A percentile compares a stretch with the other conserved stretches of the same genome.
Evolutionary conservation across 2,113 vertebrate species (phyloP).

Genomic region (Lepisosteus oculatus): DNA sequence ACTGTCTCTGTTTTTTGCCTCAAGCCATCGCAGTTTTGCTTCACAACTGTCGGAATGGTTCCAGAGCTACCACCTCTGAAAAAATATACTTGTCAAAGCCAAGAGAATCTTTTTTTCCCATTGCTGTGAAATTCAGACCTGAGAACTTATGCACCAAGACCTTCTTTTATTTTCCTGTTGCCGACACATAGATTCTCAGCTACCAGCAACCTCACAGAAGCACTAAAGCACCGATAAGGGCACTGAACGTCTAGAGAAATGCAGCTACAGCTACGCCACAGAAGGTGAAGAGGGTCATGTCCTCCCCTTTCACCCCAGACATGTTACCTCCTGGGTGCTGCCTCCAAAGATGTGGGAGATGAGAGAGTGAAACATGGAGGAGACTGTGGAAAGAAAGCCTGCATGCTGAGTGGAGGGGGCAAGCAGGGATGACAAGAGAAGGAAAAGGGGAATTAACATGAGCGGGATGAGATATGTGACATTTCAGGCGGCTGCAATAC

Average conservation of each 20-base stretch:
- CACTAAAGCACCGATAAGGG: constrained; percentile 22
- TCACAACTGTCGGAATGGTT: neutral
- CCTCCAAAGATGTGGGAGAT: constrained; percentile 59
- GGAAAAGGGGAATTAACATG: constrained; percentile 34
- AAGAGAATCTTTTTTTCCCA: neutral
- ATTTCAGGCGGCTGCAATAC: constrained; percentile 12
- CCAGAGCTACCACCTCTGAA: constrained; percentile 16
- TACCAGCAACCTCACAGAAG: constrained; percentile 22
- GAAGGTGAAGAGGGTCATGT: constrained; percentile 24
- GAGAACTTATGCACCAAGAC: constrained; percentile 23
- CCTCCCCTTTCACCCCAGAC: constrained; percentile 37
- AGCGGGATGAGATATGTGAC: neutral
- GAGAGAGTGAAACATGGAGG: constrained; percentile 71
- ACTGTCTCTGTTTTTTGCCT: too few species aligned
- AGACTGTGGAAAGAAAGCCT: constrained; percentile 77
- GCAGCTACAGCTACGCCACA: constrained; percentile 28
- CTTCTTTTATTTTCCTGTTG: constrained; percentile 33
- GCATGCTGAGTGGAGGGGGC: constrained; percentile 61
- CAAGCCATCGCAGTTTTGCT: neutral
- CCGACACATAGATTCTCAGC: constrained; percentile 16
- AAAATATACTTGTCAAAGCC: constrained; percentile 16
- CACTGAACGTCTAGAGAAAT: constrained; percentile 9
- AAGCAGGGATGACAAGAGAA: constrained; percentile 45
- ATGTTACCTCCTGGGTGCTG: constrained; percentile 70
- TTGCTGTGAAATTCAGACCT: neutral